phyloP scores from a whole-genome alignment of 2,888 invertebrate genomes.

The Erebia palarica region DNA sequence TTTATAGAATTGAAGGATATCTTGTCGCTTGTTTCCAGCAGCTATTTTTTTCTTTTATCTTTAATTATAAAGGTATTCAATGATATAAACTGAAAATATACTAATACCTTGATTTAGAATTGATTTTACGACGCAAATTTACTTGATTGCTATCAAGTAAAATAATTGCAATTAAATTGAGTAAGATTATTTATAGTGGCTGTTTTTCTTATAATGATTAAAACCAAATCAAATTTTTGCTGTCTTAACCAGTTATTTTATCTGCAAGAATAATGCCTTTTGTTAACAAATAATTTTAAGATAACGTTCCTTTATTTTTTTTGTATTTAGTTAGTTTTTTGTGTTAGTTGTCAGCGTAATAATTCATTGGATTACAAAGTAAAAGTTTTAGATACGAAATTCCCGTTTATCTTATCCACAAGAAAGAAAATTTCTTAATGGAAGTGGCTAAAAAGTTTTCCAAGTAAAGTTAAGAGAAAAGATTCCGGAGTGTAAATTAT shows the following conservation, averaged over 20 bases:
- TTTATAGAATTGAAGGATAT: no score
- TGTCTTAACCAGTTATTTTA: background rate
- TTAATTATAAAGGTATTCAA: no score
- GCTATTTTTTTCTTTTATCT: no score
- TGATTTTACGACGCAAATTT: no score
- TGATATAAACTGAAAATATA: no score
- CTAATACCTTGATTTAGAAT: no score
- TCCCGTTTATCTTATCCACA: slow-evolving; percentile 17
- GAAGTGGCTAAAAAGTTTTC: slow-evolving; percentile 13
- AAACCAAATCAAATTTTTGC: background rate
- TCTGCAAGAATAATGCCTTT: background rate
- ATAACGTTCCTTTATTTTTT: background rate
- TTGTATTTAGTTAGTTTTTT: slow-evolving; percentile 2
- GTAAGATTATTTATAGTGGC: no score
- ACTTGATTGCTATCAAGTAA: no score
- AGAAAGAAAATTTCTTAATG: slow-evolving; percentile 16
- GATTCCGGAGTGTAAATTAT: slow-evolving; percentile 14
- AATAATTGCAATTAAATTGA: no score
- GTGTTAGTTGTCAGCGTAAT: background rate
- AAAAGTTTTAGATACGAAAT: slow-evolving; percentile 13
- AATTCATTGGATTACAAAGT: slow-evolving; percentile 15
- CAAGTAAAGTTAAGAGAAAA: slow-evolving; percentile 9
- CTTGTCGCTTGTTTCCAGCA: no score
- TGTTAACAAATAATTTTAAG: background rate
- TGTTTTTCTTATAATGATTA: no score